Conservation (phyloP, 1,140 invertebrate genomes). For the Zaprionus camerounensis region DNA sequence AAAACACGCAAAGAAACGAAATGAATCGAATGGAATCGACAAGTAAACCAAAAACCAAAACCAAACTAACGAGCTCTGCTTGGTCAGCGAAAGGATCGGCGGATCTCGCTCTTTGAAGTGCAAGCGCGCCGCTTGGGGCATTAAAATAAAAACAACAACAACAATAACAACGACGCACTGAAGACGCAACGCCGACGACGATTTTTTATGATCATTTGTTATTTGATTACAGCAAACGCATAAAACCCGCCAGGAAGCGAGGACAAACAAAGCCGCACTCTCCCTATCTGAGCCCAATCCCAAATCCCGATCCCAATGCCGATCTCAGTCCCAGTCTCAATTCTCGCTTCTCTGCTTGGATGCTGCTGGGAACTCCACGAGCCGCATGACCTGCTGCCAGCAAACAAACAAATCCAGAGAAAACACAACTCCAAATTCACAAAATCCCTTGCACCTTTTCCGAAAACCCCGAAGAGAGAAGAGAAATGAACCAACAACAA, state of each 20-base stretch:
- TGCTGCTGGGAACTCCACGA: constrained; percentile 37
- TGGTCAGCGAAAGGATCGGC: constrained; percentile 54
- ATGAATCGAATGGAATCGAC: constrained; percentile 16
- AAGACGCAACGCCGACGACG: not conserved
- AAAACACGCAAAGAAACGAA: not conserved
- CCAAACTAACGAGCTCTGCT: constrained; percentile 58
- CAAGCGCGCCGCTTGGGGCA: constrained; percentile 48
- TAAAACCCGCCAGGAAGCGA: constrained; percentile 48
- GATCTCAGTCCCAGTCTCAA: constrained; percentile 1
- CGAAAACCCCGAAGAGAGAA: constrained; percentile 12
- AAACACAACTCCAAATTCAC: constrained; percentile 52
- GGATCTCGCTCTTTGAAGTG: constrained; percentile 66
- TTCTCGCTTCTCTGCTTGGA: constrained; percentile 16
- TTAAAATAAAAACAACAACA: constrained; percentile 41
- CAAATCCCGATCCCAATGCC: constrained; percentile 2
- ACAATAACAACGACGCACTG: not conserved
- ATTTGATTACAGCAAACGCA: constrained; percentile 78
- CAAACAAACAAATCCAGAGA: constrained; percentile 48
- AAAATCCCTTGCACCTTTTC: constrained; percentile 48
- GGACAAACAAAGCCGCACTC: constrained; percentile 44
- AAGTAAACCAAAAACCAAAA: constrained; percentile 32
- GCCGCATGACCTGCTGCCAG: constrained; percentile 45
- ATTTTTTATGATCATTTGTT: constrained; percentile 74
- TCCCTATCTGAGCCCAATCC: not conserved
- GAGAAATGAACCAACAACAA: constrained; percentile 34